Base-by-base conservation (phyloP, 2,113 vertebrate species). In the Myiagra hebetior region DNA sequence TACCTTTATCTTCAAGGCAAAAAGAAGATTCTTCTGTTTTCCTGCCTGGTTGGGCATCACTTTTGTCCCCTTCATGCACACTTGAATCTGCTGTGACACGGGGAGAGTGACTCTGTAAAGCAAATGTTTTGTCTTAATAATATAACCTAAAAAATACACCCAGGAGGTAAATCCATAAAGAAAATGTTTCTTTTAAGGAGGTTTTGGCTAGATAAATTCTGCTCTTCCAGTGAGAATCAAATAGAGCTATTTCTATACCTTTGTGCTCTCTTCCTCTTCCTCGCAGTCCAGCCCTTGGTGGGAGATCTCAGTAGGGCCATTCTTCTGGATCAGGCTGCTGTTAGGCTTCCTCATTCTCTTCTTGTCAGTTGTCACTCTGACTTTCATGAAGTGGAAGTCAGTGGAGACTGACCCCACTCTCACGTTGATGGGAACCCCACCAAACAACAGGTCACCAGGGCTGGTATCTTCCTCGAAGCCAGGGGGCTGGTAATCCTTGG, bases 401-500 rank as follows among this genome's bases (percentile, higher is more conserved):
- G 98, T 98, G 56, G 97, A 97, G 70, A 98, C 90, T 10, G 97
- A 93, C 7, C 98, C 98, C 53, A 98, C 84, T 69, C 80, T 97
- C 73, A 98, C 57, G 69, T 73, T 96, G 62, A 98, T 17, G 4
- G 98, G 98, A 26, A 98, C 93, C 1, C 98, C 98, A 21, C 96
- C 95, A 50, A 98, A 98, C 4, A 98, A 24, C 22, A 98, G 80
- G 28, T 92, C 75, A 60, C 91, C 82, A 47, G 92, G 33, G 39
- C 70, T 95, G 52, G 33, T 47, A 16, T 91, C 98, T 37, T 97
- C 97, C 93, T 97, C 98, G 96, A 98, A 98, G 62, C 98, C 98
- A 33, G 97, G 98, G 18, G 98, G 98, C 44, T 98, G 98, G 87
- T 98, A 98, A 87, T 98, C 97, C 42, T 93, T 28, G 17, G 98